Base-by-base conservation (phyloP, 2,888 invertebrate species). In the Machimus atricapillus region DNA sequence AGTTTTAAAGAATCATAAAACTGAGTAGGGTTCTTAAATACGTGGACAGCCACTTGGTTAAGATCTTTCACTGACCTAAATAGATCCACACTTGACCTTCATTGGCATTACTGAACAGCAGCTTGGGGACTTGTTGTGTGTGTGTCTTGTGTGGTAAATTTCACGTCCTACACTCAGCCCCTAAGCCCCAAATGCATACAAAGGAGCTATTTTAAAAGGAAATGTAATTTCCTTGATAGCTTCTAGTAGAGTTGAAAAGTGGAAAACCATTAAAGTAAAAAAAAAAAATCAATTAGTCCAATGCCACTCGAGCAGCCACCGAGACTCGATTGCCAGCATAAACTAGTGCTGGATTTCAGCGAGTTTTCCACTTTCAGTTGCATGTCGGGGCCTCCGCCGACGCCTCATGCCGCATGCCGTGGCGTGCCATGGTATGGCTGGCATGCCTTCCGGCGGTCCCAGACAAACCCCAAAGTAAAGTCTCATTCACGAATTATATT, bases 401-500 rank as follows among this genome's bases (percentile, higher is more conserved):
- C 16, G 43, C 43, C 12, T 12, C 43, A 37, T 37, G 37, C 43
- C 9, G 14, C 43, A 40, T 40, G 40, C 9, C 40, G 40, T 23
- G 23, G 66, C 66, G 27, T 66, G 23, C 12, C 12, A 9, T 27
- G 12, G 23, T 12, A 66, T 66, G 66, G 23, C 27, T 66, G 12
- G 12, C 27, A 27, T 66, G 66, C 66, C 66, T 66, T 66, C 23
- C 27, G 66, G 66, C 66, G 27, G 8, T 27, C 12, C 66, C 66
- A 66, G 66, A 66, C 66, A 12, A 66, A 66, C 40, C 37, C 37
- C 1, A 40, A 23, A 40, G 78, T 78, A 16, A 3, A 23, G 40
- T 78, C 43, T 78, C 78, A 78, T 78, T 78, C 78, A 78, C 40
- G 66, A 66, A 66, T 66, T 66, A 66, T 43, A 46, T 46, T 46